Conservation (phyloP, 1,140 invertebrate genomes). For the Macrosteles quadrilineatus region DNA sequence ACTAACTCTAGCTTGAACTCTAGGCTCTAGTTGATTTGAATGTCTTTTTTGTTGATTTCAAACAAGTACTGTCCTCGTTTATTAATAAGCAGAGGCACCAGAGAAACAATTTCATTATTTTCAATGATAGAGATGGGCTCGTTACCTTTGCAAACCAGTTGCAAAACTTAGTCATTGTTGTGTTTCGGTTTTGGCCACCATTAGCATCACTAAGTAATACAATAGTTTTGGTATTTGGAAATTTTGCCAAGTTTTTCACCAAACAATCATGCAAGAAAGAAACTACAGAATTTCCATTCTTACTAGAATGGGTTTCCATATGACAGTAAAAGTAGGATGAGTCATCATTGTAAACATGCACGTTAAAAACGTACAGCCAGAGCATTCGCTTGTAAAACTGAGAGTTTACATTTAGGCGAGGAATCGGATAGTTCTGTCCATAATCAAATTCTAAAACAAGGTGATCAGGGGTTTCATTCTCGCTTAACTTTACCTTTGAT, state of each 20-base stretch:
- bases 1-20: too few relatives aligned
- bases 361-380: constrained; percentile 32
- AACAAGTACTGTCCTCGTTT: too few relatives aligned
- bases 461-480: constrained; percentile 1
- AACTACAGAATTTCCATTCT: constrained; percentile 27
- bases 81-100: too few relatives aligned
- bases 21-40: too few relatives aligned
- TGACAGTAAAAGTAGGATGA: constrained; percentile 29
- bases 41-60: too few relatives aligned
- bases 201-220: constrained; percentile 20
- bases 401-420: constrained; percentile 27
- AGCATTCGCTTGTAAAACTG: constrained; percentile 35
- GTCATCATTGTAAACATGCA: constrained; percentile 33
- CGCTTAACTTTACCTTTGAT: constrained; percentile 14
- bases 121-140: too few relatives aligned
- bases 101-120: too few relatives aligned
- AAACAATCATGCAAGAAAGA: constrained; percentile 23
- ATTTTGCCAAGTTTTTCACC: constrained; percentile 9
- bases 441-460: constrained; percentile 36
- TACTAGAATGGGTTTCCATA: constrained; percentile 26
- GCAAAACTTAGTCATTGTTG: constrained; percentile 30
- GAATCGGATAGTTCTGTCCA: constrained; percentile 31
- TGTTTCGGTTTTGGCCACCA: constrained; percentile 31
- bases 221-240: constrained; percentile 14
- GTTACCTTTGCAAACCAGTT: constrained; percentile 32